Percentiles rank a stretch among this genome's conserved stretches.
phyloP scores from a whole-genome alignment of 2,113 vertebrate species.

The Pavo muticus region DNA sequence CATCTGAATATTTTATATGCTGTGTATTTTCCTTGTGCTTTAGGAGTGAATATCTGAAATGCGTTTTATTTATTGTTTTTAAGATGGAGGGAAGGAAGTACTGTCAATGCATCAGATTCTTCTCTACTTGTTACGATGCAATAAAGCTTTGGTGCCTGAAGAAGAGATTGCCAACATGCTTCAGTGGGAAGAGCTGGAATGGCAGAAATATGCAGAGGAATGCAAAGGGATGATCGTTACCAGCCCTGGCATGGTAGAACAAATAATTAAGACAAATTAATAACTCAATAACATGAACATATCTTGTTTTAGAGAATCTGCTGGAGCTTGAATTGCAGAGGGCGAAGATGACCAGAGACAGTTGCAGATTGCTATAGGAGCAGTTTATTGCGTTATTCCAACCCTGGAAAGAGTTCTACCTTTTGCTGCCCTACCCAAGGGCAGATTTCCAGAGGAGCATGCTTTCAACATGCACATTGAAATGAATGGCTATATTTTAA shows the following conservation, averaged over 20 bases:
- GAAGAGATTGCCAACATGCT: conserved; percentile 99
- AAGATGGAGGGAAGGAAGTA: conserved; percentile 98
- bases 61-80: conserved; percentile 13
- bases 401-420: neutral
- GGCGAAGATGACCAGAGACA: neutral
- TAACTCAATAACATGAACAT: fast-evolving
- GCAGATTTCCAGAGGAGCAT: neutral
- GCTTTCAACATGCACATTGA: neutral
- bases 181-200: conserved; percentile 97
- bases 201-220: conserved; percentile 99
- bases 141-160: conserved; percentile 92
- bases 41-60: neutral
- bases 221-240: conserved; percentile 99
- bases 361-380: neutral
- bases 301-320: neutral
- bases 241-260: conserved; percentile 93
- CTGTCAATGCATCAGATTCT: conserved; percentile 99
- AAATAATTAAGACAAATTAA: neutral
- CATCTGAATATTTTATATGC: neutral
- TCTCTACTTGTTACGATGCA: conserved; percentile 91
- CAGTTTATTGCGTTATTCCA: neutral
- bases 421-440: neutral
- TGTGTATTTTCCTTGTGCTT: neutral
- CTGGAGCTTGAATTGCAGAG: neutral
- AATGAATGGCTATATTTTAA: neutral